Conservation (phyloP, 2,797 vertebrate species). For the Dendrocincla tyrannina region DNA sequence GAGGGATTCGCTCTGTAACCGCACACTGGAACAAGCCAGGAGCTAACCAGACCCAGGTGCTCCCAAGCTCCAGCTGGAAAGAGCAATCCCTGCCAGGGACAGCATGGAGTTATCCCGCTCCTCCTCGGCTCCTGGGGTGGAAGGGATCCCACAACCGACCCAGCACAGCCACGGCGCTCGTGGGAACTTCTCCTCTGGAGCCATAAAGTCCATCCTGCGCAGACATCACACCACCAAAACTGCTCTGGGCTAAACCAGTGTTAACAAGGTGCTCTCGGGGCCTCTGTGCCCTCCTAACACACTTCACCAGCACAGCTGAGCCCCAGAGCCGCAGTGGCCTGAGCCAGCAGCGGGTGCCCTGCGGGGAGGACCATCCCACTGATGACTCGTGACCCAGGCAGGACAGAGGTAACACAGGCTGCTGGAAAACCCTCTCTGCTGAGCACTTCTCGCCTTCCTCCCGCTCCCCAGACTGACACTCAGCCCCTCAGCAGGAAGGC, state of each 20-base stretch:
- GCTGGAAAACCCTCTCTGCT: not conserved
- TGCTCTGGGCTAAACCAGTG: not conserved
- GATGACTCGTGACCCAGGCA: not conserved
- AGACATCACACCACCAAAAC: not conserved
- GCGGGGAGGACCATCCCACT: not conserved
- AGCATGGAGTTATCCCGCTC: accelerated
- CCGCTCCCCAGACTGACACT: not conserved
- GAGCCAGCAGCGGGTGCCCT: not conserved
- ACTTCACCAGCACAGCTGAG: not conserved
- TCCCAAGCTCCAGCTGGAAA: not conserved
- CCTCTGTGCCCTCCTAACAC: not conserved
- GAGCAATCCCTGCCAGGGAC: not conserved
- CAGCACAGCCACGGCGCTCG: accelerated
- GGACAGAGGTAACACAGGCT: not conserved
- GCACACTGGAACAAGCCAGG: not conserved
- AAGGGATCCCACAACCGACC: not conserved
- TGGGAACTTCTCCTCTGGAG: not conserved
- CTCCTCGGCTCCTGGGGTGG: accelerated
- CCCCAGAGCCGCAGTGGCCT: accelerated
- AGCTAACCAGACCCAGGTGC: not conserved
- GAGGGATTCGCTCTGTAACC: not conserved
- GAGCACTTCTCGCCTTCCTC: not conserved
- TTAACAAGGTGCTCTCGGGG: not conserved
- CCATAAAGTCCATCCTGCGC: not conserved
- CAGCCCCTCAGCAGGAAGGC: not conserved